Percentiles rank a stretch among this genome's conserved stretches.
These are phyloP conservation scores for Todiramphus saurophagus DNA, from an alignment of 2,113 vertebrate species.

Conservation along the genomic window DNA sequence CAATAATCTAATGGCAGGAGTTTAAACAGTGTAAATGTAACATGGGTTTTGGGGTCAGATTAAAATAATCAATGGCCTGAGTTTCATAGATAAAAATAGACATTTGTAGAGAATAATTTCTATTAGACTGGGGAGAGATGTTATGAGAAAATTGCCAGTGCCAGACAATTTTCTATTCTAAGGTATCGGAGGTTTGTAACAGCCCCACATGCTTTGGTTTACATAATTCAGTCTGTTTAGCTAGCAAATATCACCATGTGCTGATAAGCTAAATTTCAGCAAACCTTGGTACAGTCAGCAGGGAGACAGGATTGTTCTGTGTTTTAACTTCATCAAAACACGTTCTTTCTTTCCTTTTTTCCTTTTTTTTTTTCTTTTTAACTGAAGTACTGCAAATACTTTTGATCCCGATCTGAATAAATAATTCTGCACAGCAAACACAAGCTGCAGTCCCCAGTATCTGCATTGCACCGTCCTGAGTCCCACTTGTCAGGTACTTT, in stretches of 20 bases:
- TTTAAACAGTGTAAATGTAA: neutral
- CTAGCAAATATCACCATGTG: slow-evolving; percentile 31
- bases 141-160: neutral
- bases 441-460: neutral
- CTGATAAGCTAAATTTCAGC: slow-evolving; percentile 52
- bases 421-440: neutral
- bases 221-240: slow-evolving; percentile 23
- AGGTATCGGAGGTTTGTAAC: neutral
- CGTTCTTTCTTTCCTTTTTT: neutral
- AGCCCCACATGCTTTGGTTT: slow-evolving; percentile 40
- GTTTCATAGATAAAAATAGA: neutral
- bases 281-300: neutral
- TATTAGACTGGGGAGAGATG: neutral
- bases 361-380: neutral
- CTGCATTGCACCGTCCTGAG: neutral
- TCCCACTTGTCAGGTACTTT: neutral
- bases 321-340: slow-evolving; percentile 39
- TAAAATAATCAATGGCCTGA: neutral
- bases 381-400: slow-evolving; percentile 29
- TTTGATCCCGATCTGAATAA: slow-evolving; percentile 18
- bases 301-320: slow-evolving; percentile 14
- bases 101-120: neutral
- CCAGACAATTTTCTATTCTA: neutral
- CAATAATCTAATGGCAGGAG: neutral
- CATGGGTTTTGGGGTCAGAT: neutral